Conservation (phyloP, 2,888 invertebrate genomes). For the Rhamnusium bicolor region DNA sequence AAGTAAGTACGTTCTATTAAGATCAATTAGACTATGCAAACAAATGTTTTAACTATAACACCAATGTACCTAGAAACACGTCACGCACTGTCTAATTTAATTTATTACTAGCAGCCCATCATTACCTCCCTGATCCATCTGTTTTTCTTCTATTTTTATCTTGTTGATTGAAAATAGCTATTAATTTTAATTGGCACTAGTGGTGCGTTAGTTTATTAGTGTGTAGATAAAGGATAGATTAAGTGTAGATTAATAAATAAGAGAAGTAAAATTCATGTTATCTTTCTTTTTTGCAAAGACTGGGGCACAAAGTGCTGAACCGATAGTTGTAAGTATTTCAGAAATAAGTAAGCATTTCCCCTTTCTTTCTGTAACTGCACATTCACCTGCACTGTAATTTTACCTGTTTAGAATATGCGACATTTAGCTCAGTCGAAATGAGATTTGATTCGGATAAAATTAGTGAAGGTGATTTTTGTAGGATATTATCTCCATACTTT, state of each 20-base stretch:
- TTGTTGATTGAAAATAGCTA: constrained; percentile 4
- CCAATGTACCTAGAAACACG: too few relatives aligned
- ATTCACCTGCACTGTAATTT: constrained; percentile 35
- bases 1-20: neutral
- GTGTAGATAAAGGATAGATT: constrained; percentile 23
- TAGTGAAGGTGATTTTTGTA: neutral
- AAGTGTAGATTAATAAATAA: constrained; percentile 15
- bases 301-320: constrained; percentile 92
- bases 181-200: constrained; percentile 6
- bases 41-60: too few relatives aligned
- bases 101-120: neutral
- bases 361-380: constrained; percentile 38
- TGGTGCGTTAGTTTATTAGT: constrained; percentile 2
- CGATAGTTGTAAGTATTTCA: constrained; percentile 92
- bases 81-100: neutral
- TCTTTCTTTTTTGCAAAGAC: constrained; percentile 75
- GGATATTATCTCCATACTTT: neutral
- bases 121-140: neutral
- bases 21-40: too few relatives aligned
- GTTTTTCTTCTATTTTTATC: constrained; percentile 1
- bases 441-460: neutral
- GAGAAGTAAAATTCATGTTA: constrained; percentile 35
- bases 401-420: neutral
- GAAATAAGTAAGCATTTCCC: constrained; percentile 44
- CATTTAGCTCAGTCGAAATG: neutral